phyloP scores from a whole-genome alignment of 2,797 vertebrate species.

The Sebastes minor region DNA sequence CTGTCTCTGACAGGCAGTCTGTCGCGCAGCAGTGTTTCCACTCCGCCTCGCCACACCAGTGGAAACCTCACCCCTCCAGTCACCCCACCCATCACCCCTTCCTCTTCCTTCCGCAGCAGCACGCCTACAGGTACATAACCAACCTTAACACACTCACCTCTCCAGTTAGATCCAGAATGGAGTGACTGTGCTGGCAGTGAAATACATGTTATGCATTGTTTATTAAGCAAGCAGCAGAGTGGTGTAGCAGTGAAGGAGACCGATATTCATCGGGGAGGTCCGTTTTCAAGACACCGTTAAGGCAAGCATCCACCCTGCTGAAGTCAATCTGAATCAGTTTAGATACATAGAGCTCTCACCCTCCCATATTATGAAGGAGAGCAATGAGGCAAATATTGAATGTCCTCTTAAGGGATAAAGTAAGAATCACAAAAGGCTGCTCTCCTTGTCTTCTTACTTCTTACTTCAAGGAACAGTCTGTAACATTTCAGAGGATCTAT shows the following conservation, averaged over 20 bases:
- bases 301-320: background rate
- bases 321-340: background rate
- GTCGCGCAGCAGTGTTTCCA: slow-evolving; percentile 90
- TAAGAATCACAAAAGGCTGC: background rate
- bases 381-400: background rate
- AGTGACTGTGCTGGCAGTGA: background rate
- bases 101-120: slow-evolving; percentile 96
- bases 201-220: background rate
- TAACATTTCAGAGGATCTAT: too few species aligned
- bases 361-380: background rate
- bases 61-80: slow-evolving; percentile 98
- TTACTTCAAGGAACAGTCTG: too few species aligned
- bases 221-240: background rate
- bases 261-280: background rate
- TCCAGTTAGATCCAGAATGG: background rate
- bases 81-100: slow-evolving; percentile 97
- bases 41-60: slow-evolving; percentile 92
- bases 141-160: background rate
- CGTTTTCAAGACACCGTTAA: background rate
- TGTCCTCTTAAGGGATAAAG: background rate
- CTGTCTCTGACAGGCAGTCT: slow-evolving; percentile 89
- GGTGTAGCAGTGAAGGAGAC: background rate
- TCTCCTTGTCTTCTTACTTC: background rate
- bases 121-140: slow-evolving; percentile 88
- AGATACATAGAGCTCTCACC: too few species aligned